These are phyloP conservation scores for Entelurus aequoreus DNA, from an alignment of 2,113 vertebrate genomes.

Conservation along the genomic window DNA sequence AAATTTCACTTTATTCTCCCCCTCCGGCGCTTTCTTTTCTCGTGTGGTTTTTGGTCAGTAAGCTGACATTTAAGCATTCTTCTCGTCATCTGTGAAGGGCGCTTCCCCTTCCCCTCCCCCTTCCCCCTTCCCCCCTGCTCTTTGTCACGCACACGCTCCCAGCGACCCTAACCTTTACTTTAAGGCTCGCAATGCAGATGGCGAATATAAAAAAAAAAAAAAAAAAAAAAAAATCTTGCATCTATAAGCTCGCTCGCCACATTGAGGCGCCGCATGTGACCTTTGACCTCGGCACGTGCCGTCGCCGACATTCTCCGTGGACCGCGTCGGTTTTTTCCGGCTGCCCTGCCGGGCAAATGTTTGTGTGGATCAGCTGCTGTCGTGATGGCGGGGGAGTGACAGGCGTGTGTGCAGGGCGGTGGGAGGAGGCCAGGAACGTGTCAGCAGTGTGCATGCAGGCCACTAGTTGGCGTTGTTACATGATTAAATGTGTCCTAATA, in stretches of 20 bases:
- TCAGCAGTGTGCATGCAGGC: background rate
- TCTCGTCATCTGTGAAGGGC: slow-evolving; percentile 12
- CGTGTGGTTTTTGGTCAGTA: slow-evolving; percentile 11
- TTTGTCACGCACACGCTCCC: background rate
- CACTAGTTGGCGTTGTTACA: too few relatives aligned
- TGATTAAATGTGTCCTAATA: too few relatives aligned
- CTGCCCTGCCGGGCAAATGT: background rate
- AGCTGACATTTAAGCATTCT: slow-evolving; percentile 40
- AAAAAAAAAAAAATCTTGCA: background rate
- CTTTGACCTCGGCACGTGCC: slow-evolving; percentile 1
- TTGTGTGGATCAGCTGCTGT: slow-evolving; percentile 3
- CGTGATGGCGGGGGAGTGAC: slow-evolving; percentile 1
- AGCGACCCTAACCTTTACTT: slow-evolving; percentile 41
- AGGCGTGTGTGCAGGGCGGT: background rate
- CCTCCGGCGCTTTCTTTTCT: slow-evolving; percentile 3
- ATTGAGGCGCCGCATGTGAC: background rate
- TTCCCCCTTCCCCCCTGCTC: too few relatives aligned
- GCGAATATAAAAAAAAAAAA: too few relatives aligned
- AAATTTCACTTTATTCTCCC: background rate
- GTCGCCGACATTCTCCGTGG: background rate
- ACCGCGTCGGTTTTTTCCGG: slow-evolving; percentile 1
- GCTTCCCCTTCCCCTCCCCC: background rate
- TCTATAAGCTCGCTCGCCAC: too few relatives aligned
- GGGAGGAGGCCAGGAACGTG: background rate
- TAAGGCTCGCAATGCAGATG: slow-evolving; percentile 22